Conservation (phyloP, 2,888 invertebrate species). For the Campoplex capitator region DNA sequence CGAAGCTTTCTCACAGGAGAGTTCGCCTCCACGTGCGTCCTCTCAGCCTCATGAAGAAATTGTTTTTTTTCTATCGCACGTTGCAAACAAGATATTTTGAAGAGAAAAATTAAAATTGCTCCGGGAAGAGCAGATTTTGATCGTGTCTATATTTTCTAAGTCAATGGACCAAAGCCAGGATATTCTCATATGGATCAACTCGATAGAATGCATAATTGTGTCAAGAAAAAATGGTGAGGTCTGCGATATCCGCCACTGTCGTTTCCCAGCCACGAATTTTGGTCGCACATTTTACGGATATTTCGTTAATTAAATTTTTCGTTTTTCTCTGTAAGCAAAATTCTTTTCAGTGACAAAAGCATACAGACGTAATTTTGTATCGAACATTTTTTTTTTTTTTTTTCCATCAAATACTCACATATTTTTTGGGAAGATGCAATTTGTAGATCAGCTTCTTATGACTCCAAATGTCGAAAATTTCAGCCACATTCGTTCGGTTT, state of each 20-base stretch:
- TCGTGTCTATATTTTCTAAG: slow-evolving; percentile 45
- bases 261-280: slow-evolving; percentile 72
- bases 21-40: slow-evolving; percentile 77
- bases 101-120: slow-evolving; percentile 42
- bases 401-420: slow-evolving; percentile 27
- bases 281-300: slow-evolving; percentile 72
- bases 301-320: slow-evolving; percentile 40
- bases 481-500: slow-evolving; percentile 1
- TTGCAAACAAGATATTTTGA: not conserved
- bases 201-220: slow-evolving; percentile 73
- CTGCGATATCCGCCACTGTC: slow-evolving; percentile 71
- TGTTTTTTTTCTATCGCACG: slow-evolving; percentile 53
- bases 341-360: not conserved
- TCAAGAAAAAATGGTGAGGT: slow-evolving; percentile 66
- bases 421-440: slow-evolving; percentile 6
- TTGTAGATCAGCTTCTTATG: slow-evolving; percentile 25
- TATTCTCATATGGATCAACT: slow-evolving; percentile 79
- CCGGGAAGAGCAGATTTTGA: slow-evolving; percentile 25
- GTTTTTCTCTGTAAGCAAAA: slow-evolving; percentile 38
- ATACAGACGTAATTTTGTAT: not conserved
- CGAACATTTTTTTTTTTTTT: not conserved
- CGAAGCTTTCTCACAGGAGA: slow-evolving; percentile 83
- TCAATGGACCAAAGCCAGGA: slow-evolving; percentile 21
- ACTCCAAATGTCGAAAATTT: slow-evolving; percentile 32
- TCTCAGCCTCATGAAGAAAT: slow-evolving; percentile 80